Base-by-base conservation (phyloP, 1,140 invertebrate genomes). In the Bombus confusus region DNA sequence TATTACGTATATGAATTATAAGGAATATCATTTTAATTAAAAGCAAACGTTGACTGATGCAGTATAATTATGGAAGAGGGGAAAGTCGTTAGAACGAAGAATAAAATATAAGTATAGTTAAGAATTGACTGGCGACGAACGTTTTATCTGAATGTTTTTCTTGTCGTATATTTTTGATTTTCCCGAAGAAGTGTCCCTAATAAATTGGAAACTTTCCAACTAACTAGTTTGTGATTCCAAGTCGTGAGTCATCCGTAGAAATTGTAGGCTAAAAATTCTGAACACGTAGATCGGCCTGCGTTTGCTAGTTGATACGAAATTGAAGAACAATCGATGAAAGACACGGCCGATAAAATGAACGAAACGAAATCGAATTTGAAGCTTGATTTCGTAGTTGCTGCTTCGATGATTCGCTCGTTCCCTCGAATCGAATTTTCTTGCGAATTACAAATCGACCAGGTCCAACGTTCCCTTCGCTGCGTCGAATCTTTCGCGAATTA, bases 171-270 rank as follows among this genome's bases (percentile, higher is more conserved):
- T 25, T 41, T 41, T 8, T 77, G 25, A 77, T 78, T 78, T 69
- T 22, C 37, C 3, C 18, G 2, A 41, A 34, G 28, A 13, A 34
- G 34, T 68, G 22, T 57, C 34, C 39, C n/a, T 37, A 71, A 84
- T 84, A 62, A 84, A 79, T 47, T 84, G 66, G 39, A 62, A 84
- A 47, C 52, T 41, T 31, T 79, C 66, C 66, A 79, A 79, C 66
- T 71, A 79, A 79, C 66, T 71, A 59, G 75, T 72, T 68, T 79
- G 39, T 47, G 41, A 84, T 84, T 69, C 43, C 52, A 79, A 62
- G n/a, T 22, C 13, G 22, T 79, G 66, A 79, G 31, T 79, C 83
- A 71, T 79, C 52, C 22, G 25, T 39, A 52, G 66, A 84, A 69
- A 71, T 84, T 47, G 62, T 57, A 5, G 66, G 22, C 75, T 62